Conservation (phyloP, 2,888 invertebrate genomes). For the Xestoiulus laeticollis region DNA sequence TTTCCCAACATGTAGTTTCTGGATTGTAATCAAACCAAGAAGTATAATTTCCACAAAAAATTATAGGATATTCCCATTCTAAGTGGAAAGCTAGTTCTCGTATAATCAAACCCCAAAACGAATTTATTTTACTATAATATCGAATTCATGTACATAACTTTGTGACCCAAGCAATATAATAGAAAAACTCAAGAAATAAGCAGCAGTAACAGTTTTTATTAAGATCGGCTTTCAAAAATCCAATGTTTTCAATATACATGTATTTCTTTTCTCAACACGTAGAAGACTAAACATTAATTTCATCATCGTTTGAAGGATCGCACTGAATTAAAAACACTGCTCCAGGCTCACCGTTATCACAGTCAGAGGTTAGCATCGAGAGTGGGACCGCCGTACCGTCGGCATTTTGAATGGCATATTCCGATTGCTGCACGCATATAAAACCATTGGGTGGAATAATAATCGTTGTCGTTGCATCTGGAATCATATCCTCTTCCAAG, state of each 20-base stretch:
- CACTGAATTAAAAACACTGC: conserved; percentile 44
- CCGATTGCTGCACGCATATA: conserved; percentile 45
- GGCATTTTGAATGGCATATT: background rate
- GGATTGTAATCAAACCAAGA: too few relatives aligned
- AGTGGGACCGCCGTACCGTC: background rate
- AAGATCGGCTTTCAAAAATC: background rate
- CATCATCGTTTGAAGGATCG: background rate
- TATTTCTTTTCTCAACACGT: background rate
- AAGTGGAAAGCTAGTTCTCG: too few relatives aligned
- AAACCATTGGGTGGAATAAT: conserved; percentile 21
- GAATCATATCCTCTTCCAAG: background rate
- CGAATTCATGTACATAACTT: too few relatives aligned
- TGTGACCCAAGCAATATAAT: too few relatives aligned
- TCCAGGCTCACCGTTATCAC: background rate
- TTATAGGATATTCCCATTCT: too few relatives aligned
- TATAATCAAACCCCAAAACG: too few relatives aligned
- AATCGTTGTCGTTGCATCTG: background rate
- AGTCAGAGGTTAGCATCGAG: conserved; percentile 20
- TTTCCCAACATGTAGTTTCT: too few relatives aligned
- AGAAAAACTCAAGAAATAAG: background rate
- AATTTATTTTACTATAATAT: too few relatives aligned
- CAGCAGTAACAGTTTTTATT: background rate
- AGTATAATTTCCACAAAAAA: too few relatives aligned
- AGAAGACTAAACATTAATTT: background rate
- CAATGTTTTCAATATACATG: background rate